Evolutionary conservation across 92 coral and sea anemone species (phyloP), one percentile per base, ranked within the genome.

Genomic region (Epizoanthus scotinus): DNA sequence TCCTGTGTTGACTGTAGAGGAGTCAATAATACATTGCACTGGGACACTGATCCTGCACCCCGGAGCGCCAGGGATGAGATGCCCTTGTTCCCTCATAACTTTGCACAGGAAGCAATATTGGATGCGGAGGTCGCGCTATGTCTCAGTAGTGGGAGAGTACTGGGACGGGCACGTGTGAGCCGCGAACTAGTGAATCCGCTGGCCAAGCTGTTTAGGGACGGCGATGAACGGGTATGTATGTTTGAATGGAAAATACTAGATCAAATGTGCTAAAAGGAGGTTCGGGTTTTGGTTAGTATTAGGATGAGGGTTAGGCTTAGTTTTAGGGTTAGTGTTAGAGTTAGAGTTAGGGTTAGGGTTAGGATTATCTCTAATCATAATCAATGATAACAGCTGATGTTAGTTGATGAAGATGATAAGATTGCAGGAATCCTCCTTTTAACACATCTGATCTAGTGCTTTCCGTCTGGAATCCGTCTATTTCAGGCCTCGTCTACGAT

Each of bases 111-210:
- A 47, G 84, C 82, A 9, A 77, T 91, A 21, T 72, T 91, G n/a
- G 94, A 91, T 74, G 74, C 87, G 49, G 94, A 91, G 77, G 94
- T 91, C 21, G 81, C 94, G 54, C 49, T 73, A 17, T 88, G 89
- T 82, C 79, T 80, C 60, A 34, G 83, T 75, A 31, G 63, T 42
- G 85, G 73, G 49, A 77, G 78, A 55, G 52, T 75, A 66, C 55
- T 77, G 19, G 78, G 73, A 12, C 78, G 83, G 6, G 20, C 70
- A 70, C 86, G 67, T 38, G 54, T 65, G 25, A 50, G 65, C 42
- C 70, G 68, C 49, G 70, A 88, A 31, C 75, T 83, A 27, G 54
- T 78, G 13, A 91, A 91, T 67, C 94, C 94, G 40, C 66, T 91
- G 84, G 92, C 92, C 68, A 83, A 84, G 68, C 49, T 72, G 84